A percentile compares a stretch with the other conserved stretches of the same genome.
Conservation (phyloP, 2,888 invertebrate genomes). For the Thalpophila matura region DNA sequence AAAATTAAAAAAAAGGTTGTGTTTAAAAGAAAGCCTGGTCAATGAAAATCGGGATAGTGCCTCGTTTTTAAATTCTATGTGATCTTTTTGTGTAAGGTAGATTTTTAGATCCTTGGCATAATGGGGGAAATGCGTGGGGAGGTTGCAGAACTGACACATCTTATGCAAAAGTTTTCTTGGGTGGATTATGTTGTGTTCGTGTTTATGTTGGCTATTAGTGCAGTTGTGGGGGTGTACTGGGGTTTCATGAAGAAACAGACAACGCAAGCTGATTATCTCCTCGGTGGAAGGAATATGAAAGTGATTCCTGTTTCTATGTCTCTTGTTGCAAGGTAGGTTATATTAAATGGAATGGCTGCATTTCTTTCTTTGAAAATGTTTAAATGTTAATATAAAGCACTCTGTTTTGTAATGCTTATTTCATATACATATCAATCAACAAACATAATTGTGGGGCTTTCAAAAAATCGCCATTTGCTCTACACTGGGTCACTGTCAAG, state of each 20-base stretch:
- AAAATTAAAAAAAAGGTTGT: constrained; percentile 13
- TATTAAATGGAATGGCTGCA: too few species aligned
- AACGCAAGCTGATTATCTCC: constrained; percentile 93
- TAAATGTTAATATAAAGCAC: too few species aligned
- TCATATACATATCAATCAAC: too few species aligned
- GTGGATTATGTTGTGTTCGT: constrained; percentile 95
- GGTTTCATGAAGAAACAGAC: constrained; percentile 93
- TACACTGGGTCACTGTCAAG: background rate
- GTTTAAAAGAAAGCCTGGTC: background rate
- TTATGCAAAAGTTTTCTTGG: constrained; percentile 93
- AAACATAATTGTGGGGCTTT: too few species aligned
- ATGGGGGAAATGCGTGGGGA: constrained; percentile 77
- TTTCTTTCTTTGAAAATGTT: too few species aligned
- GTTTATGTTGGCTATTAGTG: constrained; percentile 94
- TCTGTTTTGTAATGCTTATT: too few species aligned
- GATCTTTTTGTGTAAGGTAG: constrained; percentile 15
- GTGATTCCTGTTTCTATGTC: constrained; percentile 96
- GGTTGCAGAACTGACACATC: constrained; percentile 85
- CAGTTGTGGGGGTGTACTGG: constrained; percentile 95
- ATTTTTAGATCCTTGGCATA: constrained; percentile 36
- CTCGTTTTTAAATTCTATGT: constrained; percentile 34
- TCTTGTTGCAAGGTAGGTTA: constrained; percentile 94
- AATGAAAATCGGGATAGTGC: constrained; percentile 8
- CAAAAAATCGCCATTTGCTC: background rate
- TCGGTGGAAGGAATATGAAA: constrained; percentile 95